These are phyloP conservation scores for Dryadula phaetusa DNA, from an alignment of 2,888 invertebrate species.

Conservation along the genomic window DNA sequence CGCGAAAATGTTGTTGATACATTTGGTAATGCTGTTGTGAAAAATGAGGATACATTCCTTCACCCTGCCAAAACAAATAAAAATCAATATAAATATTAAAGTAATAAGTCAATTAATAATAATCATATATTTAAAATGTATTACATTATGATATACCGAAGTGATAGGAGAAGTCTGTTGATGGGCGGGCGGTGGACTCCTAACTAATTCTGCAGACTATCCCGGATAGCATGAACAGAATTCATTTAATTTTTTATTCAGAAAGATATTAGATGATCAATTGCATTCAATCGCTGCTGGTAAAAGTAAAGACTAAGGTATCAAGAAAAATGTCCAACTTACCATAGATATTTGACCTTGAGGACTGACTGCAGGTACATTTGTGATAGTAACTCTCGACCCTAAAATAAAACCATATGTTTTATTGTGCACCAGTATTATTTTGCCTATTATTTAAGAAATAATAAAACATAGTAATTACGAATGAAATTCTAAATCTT, in stretches of 20 bases:
- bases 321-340: conserved; percentile 62
- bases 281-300: neutral
- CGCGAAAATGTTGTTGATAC: conserved; percentile 81
- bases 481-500: too few species aligned
- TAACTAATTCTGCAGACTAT: conserved; percentile 86
- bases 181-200: conserved; percentile 94
- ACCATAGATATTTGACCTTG: conserved; percentile 87
- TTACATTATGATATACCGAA: conserved; percentile 84
- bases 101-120: conserved; percentile 5
- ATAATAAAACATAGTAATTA: neutral
- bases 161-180: conserved; percentile 90
- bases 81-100: conserved; percentile 3
- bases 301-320: neutral
- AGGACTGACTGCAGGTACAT: conserved; percentile 85
- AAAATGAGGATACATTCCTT: conserved; percentile 80
- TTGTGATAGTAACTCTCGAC: conserved; percentile 79
- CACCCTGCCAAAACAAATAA: conserved; percentile 65
- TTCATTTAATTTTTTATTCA: conserved; percentile 33
- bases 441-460: neutral
- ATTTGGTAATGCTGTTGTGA: conserved; percentile 81
- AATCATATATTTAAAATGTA: conserved; percentile 47
- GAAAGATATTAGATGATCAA: conserved; percentile 12
- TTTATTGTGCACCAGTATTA: neutral
- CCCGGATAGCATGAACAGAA: conserved; percentile 74
- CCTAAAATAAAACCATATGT: conserved; percentile 64